Evolutionary conservation across 2,797 vertebrate genomes (phyloP), one percentile per base, ranked within the genome.

Genomic region (Pygocentrus nattereri): DNA sequence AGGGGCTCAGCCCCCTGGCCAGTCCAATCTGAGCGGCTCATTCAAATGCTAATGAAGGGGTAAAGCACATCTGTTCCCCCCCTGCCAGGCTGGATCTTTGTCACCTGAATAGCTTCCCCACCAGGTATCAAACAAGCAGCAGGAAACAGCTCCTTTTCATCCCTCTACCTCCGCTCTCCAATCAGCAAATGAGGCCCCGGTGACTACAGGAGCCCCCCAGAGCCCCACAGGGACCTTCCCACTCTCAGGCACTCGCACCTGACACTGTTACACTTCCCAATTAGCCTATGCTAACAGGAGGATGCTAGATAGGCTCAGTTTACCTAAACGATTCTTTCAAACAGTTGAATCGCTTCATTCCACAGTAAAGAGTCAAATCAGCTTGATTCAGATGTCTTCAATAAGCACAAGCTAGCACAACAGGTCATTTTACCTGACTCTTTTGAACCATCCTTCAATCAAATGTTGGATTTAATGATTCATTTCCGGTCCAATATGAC

Each of bases 1-100:
- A 98, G 96, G 96, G 94, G 95, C 89, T 92, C 82, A 80, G 65
- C 85, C 87, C 82, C 83, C 85, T 71, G 81, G 81, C 78, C 81
- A 85, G 85, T 84, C 81, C 87, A 86, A 84, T 84, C 79, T 76
- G 78, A 83, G 83, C 83, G 18, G 88, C 95, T 95, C 95, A 98
- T 99, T 99, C 97, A 98, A 94, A 98, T 99, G 97, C 94, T 98
- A 99, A 99, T 99, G 96, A 98, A 96, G 94, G 95, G 94, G 96
- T 96, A 96, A 98, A 97, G 95, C 96, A 97, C 97, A 98, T 97
- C 97, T 99, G 98, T 97, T 97, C 95, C 95, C 96, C 94, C 94
- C 85, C 83, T 58, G 71, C 84, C 62, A 70, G 82, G 92, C 92
- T 91, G 94, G 92, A 96, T 96, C 96, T 96, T 96, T 97, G 96